A percentile compares a stretch with the other conserved stretches of the same genome.
Conservation (phyloP, 2,888 invertebrate genomes). For the Anagyrus pseudococci region DNA sequence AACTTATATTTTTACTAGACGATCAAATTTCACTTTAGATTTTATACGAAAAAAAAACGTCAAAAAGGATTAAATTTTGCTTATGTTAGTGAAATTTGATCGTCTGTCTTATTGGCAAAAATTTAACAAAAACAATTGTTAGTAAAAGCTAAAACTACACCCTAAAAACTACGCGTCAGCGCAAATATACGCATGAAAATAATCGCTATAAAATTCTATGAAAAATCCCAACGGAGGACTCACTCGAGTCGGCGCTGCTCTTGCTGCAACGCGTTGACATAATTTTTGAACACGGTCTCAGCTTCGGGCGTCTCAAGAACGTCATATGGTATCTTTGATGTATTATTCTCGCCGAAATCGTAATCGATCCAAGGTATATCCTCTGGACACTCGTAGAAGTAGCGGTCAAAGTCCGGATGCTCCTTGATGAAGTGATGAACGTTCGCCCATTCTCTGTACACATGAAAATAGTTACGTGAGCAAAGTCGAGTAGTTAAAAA, state of each 20-base stretch:
- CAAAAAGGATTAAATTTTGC: too few relatives aligned
- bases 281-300: constrained; percentile 90
- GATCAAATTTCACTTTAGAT: constrained; percentile 28
- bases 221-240: constrained; percentile 60
- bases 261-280: constrained; percentile 88
- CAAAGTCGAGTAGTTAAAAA: background rate
- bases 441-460: constrained; percentile 83
- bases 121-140: constrained; percentile 35
- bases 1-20: constrained; percentile 11
- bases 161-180: constrained; percentile 27
- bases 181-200: constrained; percentile 17
- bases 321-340: constrained; percentile 88
- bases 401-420: constrained; percentile 92
- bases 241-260: constrained; percentile 92
- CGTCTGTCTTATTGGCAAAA: constrained; percentile 4
- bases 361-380: constrained; percentile 81
- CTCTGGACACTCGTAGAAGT: constrained; percentile 86
- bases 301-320: constrained; percentile 90
- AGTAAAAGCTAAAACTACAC: constrained; percentile 36
- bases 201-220: constrained; percentile 21
- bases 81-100: constrained; percentile 13
- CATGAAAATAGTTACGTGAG: background rate
- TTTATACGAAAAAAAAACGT: constrained; percentile 9
- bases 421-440: constrained; percentile 85
- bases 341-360: constrained; percentile 71